phyloP scores from a whole-genome alignment of 2,797 vertebrate species.

The Enteromius unitaeniatus region DNA sequence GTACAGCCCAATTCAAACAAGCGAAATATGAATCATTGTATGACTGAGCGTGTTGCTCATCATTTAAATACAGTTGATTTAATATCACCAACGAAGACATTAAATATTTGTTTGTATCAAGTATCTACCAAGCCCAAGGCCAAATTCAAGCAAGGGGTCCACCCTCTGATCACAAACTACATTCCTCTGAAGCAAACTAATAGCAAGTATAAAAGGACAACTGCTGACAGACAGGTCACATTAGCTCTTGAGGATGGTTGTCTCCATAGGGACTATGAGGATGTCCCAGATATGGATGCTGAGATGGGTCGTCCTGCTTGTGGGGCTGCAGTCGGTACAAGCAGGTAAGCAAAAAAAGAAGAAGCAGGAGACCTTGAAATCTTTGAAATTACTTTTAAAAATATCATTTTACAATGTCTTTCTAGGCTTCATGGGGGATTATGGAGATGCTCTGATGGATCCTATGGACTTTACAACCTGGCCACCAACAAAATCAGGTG shows the following conservation, averaged over 20 bases:
- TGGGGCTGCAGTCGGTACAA: not conserved
- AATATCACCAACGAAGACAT: conserved; percentile 20
- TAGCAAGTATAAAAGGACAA: conserved; percentile 21
- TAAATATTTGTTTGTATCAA: conserved; percentile 53
- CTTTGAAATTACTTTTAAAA: not conserved
- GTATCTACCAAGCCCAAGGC: conserved; percentile 23
- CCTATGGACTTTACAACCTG: not conserved
- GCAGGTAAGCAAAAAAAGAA: not conserved
- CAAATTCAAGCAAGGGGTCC: conserved; percentile 9
- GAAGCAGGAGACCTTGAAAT: not conserved
- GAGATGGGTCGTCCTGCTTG: not conserved
- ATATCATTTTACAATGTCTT: not conserved
- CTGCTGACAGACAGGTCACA: too few relatives aligned
- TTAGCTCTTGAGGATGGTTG: conserved; percentile 8
- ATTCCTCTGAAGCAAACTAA: conserved; percentile 16
- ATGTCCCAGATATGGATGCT: conserved; percentile 26
- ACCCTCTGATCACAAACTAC: conserved; percentile 29
- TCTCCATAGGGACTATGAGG: conserved; percentile 23
- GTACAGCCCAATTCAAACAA: conserved; percentile 23
- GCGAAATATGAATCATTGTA: conserved; percentile 1
- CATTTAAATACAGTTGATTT: conserved; percentile 32
- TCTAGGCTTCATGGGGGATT: not conserved
- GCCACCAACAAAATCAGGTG: not conserved
- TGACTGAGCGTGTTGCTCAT: not conserved
- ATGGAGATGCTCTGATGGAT: not conserved